These are phyloP conservation scores for Novumbra hubbsi DNA, from an alignment of 2,797 vertebrate genomes.

Conservation along the genomic window DNA sequence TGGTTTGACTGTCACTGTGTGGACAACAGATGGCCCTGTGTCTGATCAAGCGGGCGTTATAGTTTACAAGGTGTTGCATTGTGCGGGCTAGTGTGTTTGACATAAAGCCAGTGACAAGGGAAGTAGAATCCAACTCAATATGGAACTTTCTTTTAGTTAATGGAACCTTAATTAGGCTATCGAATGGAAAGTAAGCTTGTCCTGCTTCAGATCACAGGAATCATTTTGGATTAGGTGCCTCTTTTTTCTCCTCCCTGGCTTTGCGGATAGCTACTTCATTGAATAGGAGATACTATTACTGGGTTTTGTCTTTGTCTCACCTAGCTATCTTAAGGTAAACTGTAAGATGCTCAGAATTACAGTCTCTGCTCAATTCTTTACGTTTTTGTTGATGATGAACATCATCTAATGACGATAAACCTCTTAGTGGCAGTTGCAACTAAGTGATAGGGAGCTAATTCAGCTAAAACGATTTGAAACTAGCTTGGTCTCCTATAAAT, in stretches of 20 bases:
- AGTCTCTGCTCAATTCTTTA: background rate
- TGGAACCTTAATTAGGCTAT: background rate
- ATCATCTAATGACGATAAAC: background rate
- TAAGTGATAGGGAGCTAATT: background rate
- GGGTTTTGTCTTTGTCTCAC: no score
- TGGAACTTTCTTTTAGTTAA: background rate
- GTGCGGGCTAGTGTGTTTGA: background rate
- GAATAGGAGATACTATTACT: background rate
- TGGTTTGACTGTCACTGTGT: background rate
- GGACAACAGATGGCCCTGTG: background rate
- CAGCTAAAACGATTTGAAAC: background rate
- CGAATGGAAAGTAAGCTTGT: background rate
- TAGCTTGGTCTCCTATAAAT: background rate
- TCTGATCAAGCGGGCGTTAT: background rate
- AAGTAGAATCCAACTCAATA: background rate
- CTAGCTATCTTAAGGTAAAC: no score
- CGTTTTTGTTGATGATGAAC: no score
- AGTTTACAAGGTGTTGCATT: background rate
- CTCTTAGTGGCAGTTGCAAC: background rate
- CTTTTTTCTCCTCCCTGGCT: background rate
- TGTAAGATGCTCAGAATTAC: no score
- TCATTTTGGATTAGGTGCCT: background rate
- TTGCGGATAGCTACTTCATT: no score
- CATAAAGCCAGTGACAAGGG: background rate
- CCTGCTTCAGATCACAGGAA: background rate